A percentile compares a stretch with the other conserved stretches of the same genome.
Evolutionary conservation across 2,113 vertebrate genomes (phyloP).

Genomic region (Syrrhaptes paradoxus): DNA sequence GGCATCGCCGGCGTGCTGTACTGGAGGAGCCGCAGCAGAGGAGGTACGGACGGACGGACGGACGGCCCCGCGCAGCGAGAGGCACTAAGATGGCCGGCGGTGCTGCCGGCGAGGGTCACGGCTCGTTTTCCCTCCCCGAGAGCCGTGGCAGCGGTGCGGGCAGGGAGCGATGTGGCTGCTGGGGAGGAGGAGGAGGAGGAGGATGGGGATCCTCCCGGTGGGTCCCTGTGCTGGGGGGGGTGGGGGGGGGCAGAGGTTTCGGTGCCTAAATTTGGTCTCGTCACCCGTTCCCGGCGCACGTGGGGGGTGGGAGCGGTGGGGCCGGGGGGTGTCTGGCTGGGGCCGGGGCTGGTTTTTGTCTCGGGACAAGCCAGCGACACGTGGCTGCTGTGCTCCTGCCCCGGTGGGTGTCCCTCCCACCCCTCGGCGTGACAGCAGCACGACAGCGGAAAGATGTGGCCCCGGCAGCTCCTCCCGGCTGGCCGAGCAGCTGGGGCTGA

Average conservation of each 20-base stretch:
- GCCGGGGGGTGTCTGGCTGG: neutral
- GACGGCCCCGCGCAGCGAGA: too few relatives aligned
- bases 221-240: fast-evolving
- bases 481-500: neutral
- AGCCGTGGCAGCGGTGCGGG: fast-evolving
- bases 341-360: neutral
- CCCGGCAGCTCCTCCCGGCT: neutral
- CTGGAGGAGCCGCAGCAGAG: slow-evolving; percentile 72
- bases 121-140: neutral
- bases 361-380: neutral
- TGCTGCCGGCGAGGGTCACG: fast-evolving
- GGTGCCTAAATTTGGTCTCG: neutral
- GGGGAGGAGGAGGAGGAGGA: neutral
- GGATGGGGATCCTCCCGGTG: fast-evolving
- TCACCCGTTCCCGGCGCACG: fast-evolving
- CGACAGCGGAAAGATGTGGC: fast-evolving
- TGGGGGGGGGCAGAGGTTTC: neutral
- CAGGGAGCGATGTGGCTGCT: neutral
- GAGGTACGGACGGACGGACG: slow-evolving; percentile 55
- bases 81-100: neutral
- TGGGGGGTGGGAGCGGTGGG: fast-evolving
- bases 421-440: fast-evolving
- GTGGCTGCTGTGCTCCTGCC: neutral
- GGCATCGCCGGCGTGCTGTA: slow-evolving; percentile 77
- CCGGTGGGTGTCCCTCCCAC: neutral